Conservation (phyloP, 2,113 vertebrate genomes). For the Ageneiosus marmoratus region DNA sequence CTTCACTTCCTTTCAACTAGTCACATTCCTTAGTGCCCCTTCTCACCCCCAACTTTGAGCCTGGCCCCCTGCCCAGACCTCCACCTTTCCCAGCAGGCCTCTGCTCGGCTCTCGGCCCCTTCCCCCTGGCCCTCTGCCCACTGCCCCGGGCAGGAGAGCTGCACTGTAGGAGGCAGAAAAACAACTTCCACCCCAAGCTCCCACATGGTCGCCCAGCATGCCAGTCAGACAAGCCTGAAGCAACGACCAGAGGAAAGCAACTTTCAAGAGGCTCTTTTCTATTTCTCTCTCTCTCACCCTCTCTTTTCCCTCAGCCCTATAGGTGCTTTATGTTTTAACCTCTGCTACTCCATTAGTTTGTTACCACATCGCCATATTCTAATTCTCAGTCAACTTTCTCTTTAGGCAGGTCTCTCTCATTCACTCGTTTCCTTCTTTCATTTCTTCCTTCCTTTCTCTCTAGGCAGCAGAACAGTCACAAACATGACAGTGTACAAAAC, state of each 20-base stretch:
- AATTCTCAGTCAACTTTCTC: conserved; percentile 18
- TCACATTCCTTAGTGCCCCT: conserved; percentile 43
- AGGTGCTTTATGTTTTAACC: conserved; percentile 15
- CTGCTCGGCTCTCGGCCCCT: conserved; percentile 66
- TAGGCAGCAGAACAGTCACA: conserved; percentile 38
- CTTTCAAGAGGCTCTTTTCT: conserved; percentile 39
- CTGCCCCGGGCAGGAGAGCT: conserved; percentile 71
- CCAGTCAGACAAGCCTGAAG: conserved; percentile 54
- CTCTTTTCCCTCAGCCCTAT: not conserved
- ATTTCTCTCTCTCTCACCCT: conserved; percentile 2
- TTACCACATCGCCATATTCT: conserved; percentile 5
- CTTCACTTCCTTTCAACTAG: conserved; percentile 37
- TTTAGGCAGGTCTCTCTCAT: conserved; percentile 9
- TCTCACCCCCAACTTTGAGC: conserved; percentile 55
- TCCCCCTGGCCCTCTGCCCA: conserved; percentile 71
- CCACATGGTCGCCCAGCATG: conserved; percentile 67
- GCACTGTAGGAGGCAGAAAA: conserved; percentile 77
- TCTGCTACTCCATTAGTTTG: conserved; percentile 4
- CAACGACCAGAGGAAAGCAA: conserved; percentile 55
- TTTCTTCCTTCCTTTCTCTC: conserved; percentile 24
- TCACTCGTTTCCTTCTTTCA: conserved; percentile 21
- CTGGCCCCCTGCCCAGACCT: conserved; percentile 67
- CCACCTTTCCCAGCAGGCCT: conserved; percentile 66
- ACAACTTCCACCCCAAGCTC: conserved; percentile 77
- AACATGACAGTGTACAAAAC: conserved; percentile 44